A percentile compares a stretch with the other conserved stretches of the same genome.
Evolutionary conservation across 2,888 invertebrate species (phyloP).

Genomic region (Drosophila testacea): DNA sequence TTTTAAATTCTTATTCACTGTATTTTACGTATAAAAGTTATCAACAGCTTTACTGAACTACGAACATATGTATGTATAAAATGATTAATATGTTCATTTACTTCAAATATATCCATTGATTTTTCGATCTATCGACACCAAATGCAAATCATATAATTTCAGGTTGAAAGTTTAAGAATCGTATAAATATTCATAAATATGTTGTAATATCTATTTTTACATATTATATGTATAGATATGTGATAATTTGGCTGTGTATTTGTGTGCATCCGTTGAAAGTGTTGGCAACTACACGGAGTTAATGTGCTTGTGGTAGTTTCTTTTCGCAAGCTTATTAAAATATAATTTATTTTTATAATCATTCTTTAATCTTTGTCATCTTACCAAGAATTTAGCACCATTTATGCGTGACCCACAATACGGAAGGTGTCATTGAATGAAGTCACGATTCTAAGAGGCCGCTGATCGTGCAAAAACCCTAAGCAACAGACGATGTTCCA

Average conservation of each 20-base stretch:
- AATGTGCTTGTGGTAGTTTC: slow-evolving; percentile 10
- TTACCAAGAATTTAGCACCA: slow-evolving; percentile 46
- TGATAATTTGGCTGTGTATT: background rate
- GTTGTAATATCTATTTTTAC: background rate
- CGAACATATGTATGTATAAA: background rate
- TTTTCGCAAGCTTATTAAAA: background rate
- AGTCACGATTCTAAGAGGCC: slow-evolving; percentile 27
- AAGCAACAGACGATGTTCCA: slow-evolving; percentile 16
- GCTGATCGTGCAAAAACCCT: slow-evolving; percentile 52
- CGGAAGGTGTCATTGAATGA: slow-evolving; percentile 46
- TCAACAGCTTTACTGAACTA: too few species aligned
- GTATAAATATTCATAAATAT: background rate
- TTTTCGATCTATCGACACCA: background rate
- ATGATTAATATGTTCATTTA: background rate
- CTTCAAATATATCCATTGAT: background rate
- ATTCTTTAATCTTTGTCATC: slow-evolving; percentile 55
- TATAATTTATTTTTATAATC: slow-evolving; percentile 11
- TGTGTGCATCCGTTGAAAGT: background rate
- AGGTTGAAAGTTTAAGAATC: background rate
- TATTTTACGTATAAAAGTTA: too few species aligned
- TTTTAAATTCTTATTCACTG: too few species aligned
- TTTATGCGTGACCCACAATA: slow-evolving; percentile 38
- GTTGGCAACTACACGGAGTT: slow-evolving; percentile 17
- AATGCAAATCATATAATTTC: background rate
- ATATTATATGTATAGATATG: background rate